These are phyloP conservation scores for Eptesicus fuscus DNA, from an alignment of 2,113 vertebrate genomes.

Conservation along the genomic window DNA sequence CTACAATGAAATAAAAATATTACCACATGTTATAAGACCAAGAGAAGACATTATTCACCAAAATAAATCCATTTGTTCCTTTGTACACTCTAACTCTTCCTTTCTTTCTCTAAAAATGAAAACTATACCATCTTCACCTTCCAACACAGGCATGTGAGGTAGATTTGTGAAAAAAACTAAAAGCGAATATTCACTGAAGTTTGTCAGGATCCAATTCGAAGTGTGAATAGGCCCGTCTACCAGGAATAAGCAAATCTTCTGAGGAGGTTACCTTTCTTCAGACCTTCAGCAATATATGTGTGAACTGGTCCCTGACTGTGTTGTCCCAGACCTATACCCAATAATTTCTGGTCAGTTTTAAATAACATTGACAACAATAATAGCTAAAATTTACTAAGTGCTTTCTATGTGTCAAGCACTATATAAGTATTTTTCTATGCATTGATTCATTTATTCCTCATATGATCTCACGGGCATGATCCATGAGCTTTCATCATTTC, in stretches of 20 bases:
- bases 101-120: constrained; percentile 17
- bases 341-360: neutral
- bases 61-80: neutral
- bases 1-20: constrained; percentile 26
- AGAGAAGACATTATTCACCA: neutral
- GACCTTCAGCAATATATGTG: neutral
- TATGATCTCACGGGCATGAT: neutral
- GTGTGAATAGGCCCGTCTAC: neutral
- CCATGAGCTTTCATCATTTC: neutral
- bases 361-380: neutral
- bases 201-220: neutral
- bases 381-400: neutral
- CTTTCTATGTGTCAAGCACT: neutral
- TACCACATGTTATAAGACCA: neutral
- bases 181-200: neutral
- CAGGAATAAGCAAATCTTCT: neutral
- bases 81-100: neutral
- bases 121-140: neutral
- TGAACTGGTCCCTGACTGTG: neutral
- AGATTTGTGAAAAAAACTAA: neutral
- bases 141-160: neutral
- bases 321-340: neutral
- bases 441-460: neutral
- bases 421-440: neutral
- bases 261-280: neutral